A percentile compares a stretch with the other conserved stretches of the same genome.
phyloP scores from a whole-genome alignment of 2,888 invertebrate genomes.

The Cremastinae sp. region DNA sequence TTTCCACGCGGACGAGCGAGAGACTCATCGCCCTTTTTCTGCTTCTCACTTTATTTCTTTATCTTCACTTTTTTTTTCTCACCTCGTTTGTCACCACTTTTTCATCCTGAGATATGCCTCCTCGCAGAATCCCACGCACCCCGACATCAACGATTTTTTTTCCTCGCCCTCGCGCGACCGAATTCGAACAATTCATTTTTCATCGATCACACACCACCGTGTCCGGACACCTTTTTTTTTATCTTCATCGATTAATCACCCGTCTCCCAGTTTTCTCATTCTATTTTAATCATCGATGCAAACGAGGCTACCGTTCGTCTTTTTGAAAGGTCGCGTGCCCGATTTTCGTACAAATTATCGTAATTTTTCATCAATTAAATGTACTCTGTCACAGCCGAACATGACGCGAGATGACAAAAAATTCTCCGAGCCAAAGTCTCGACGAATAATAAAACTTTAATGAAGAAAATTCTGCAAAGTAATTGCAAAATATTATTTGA shows the following conservation, averaged over 20 bases:
- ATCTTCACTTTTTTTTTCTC: constrained; percentile 25
- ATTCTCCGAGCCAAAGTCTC: neutral
- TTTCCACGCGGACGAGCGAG: neutral
- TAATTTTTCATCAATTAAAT: too few species aligned
- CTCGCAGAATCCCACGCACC: neutral
- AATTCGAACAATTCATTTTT: constrained; percentile 11
- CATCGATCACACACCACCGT: neutral
- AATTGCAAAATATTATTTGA: too few species aligned
- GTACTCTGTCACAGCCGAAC: too few species aligned
- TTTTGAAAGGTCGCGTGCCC: too few species aligned
- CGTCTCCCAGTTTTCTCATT: too few species aligned
- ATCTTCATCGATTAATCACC: too few species aligned
- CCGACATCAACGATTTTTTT: constrained; percentile 1
- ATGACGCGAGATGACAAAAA: neutral
- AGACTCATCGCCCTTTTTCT: constrained; percentile 8
- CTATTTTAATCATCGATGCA: too few species aligned
- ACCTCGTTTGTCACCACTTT: constrained; percentile 40
- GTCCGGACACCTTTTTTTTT: too few species aligned
- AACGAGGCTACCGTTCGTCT: too few species aligned
- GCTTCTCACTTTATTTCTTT: constrained; percentile 35
- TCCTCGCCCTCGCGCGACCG: neutral
- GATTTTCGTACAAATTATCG: too few species aligned
- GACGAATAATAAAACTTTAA: too few species aligned
- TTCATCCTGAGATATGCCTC: constrained; percentile 29
- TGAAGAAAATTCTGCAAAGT: too few species aligned